phyloP scores from a whole-genome alignment of 2,113 vertebrate species.

The Aptenodytes patagonicus region DNA sequence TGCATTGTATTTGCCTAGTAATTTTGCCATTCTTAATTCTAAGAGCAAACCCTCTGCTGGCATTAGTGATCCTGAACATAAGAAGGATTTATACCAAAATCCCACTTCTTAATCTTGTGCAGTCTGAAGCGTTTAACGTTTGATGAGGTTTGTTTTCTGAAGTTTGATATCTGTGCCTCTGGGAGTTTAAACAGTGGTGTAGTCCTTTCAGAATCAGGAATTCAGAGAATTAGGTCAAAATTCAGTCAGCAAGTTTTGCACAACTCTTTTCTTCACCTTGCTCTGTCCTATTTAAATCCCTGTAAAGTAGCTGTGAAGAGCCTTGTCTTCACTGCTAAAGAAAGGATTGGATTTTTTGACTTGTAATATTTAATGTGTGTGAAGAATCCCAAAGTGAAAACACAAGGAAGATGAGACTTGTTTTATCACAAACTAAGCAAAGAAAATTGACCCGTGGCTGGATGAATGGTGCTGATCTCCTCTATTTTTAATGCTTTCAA shows the following conservation, averaged over 20 bases:
- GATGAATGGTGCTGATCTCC: neutral
- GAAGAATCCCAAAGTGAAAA: neutral
- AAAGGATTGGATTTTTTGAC: neutral
- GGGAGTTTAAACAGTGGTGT: neutral
- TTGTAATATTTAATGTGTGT: neutral
- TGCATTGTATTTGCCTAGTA: neutral
- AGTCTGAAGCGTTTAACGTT: neutral
- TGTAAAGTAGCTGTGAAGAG: neutral
- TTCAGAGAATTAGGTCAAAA: neutral
- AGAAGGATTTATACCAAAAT: conserved; percentile 31
- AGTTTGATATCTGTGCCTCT: neutral
- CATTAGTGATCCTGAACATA: neutral
- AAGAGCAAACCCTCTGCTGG: neutral
- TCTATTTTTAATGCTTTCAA: neutral
- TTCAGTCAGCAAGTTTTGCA: neutral
- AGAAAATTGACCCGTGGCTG: neutral
- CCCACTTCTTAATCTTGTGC: neutral
- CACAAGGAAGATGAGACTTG: neutral
- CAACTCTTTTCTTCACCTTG: neutral
- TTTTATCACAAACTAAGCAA: neutral
- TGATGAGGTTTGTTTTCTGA: conserved; percentile 37
- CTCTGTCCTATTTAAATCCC: neutral
- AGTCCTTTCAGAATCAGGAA: neutral
- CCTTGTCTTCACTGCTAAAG: neutral
- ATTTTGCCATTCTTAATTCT: neutral